phyloP scores from a whole-genome alignment of 2,797 vertebrate genomes.

The Brachymystax lenok region DNA sequence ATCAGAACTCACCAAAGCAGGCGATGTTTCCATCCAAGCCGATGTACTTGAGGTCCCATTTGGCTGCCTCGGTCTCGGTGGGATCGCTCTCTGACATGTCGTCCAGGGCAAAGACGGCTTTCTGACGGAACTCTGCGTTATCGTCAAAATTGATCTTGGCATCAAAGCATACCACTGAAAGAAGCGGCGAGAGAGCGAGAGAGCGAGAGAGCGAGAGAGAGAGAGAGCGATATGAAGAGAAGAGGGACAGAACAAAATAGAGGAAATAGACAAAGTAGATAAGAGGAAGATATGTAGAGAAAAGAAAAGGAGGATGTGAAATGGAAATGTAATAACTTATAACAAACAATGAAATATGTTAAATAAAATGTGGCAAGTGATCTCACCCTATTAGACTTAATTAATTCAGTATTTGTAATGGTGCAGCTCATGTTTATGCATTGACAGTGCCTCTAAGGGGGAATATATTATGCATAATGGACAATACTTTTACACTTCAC shows the following conservation, averaged over 20 bases:
- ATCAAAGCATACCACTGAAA: conserved; percentile 95
- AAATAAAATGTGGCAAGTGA: conserved; percentile 43
- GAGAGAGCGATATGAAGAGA: neutral
- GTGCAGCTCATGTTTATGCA: conserved; percentile 28
- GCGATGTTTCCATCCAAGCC: conserved; percentile 98
- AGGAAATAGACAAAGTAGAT: conserved; percentile 14
- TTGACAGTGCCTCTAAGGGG: conserved; percentile 54
- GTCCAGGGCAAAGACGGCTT: conserved; percentile 94
- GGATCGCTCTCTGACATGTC: conserved; percentile 94
- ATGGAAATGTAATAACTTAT: conserved; percentile 23
- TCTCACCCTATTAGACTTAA: conserved; percentile 50
- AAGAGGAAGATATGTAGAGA: conserved; percentile 14
- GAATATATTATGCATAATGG: conserved; percentile 52
- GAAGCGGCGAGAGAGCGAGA: conserved; percentile 15
- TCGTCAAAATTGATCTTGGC: conserved; percentile 99
- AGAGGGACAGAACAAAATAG: conserved; percentile 25
- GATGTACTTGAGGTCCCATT: conserved; percentile 96
- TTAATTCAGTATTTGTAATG: conserved; percentile 55
- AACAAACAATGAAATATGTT: conserved; percentile 43
- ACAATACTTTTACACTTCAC: conserved; percentile 57
- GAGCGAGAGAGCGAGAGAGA: conserved; percentile 18
- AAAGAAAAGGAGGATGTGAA: conserved; percentile 25
- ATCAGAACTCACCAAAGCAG: conserved; percentile 88
- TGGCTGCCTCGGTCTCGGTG: conserved; percentile 92
- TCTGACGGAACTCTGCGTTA: conserved; percentile 98